Evolutionary conservation across 2,113 vertebrate species (phyloP).

Genomic region (Erythrocercus mccallii): DNA sequence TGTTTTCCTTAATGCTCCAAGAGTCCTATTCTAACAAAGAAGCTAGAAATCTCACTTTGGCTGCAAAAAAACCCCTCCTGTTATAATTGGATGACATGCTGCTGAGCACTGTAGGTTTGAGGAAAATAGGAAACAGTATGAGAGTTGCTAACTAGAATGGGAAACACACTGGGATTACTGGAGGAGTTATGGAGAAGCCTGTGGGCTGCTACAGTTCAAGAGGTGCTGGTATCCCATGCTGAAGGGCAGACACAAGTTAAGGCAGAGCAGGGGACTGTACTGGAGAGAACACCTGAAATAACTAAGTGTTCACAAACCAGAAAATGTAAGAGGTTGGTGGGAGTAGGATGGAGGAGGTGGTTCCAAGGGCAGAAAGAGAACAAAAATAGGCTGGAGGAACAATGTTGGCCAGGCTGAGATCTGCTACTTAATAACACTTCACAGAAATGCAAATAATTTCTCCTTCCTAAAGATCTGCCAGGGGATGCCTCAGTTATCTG

Average conservation of each 20-base stretch:
- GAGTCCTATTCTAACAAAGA: not conserved
- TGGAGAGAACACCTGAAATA: not conserved
- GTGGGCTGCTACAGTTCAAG: not conserved
- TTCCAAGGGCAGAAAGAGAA: not conserved
- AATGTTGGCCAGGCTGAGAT: not conserved
- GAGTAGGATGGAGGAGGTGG: not conserved
- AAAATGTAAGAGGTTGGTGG: not conserved
- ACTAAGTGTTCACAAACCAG: not conserved
- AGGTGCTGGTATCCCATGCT: not conserved
- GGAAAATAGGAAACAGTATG: not conserved
- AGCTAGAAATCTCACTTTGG: not conserved
- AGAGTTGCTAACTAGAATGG: not conserved
- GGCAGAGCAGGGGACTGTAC: not conserved
- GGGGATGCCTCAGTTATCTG: not conserved
- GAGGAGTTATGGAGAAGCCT: not conserved
- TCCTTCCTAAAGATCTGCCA: not conserved
- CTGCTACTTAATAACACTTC: not conserved
- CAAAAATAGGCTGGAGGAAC: not conserved
- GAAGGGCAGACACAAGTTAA: not conserved
- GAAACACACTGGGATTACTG: not conserved
- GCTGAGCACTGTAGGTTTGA: not conserved
- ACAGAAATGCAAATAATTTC: not conserved
- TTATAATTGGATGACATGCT: not conserved
- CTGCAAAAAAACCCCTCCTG: not conserved
- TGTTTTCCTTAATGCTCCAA: not conserved